Percentiles rank a stretch among this genome's conserved stretches.
These are phyloP conservation scores for Monopis laevigella DNA, from an alignment of 2,888 invertebrate genomes.

Conservation along the genomic window DNA sequence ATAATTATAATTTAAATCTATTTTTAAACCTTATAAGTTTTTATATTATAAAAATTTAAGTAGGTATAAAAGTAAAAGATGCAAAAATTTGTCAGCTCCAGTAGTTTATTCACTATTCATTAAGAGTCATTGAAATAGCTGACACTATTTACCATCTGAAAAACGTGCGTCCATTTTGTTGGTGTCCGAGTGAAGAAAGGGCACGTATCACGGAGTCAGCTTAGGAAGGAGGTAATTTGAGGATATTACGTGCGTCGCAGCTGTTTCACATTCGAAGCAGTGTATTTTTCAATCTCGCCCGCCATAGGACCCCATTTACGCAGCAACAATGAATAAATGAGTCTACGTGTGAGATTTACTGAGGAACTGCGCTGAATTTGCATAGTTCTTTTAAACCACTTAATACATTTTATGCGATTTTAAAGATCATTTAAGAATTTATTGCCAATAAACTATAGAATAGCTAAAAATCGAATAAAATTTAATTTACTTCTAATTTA, in stretches of 20 bases:
- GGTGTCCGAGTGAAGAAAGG: slow-evolving; percentile 9
- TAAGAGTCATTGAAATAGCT: slow-evolving; percentile 1
- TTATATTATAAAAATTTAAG: no score
- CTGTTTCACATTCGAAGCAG: slow-evolving; percentile 29
- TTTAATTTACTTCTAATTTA: no score
- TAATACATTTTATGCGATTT: no score
- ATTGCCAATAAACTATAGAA: no score
- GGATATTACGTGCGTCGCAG: slow-evolving; percentile 45
- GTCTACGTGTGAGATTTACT: slow-evolving; percentile 14
- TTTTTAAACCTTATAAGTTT: no score
- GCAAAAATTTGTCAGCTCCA: no score
- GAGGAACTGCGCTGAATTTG: slow-evolving; percentile 1
- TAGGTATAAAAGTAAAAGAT: no score
- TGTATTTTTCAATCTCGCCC: slow-evolving; percentile 38
- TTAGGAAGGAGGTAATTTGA: slow-evolving; percentile 33
- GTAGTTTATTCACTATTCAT: neutral
- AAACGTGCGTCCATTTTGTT: slow-evolving; percentile 7
- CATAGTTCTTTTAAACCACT: no score
- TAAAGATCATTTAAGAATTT: no score
- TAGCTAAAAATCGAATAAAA: no score
- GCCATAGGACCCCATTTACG: slow-evolving; percentile 18
- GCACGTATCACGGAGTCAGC: slow-evolving; percentile 42
- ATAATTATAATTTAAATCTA: no score
- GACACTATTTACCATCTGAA: slow-evolving; percentile 10
- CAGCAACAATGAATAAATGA: slow-evolving; percentile 16